Evolutionary conservation across 1,140 invertebrate genomes (phyloP).

Genomic region (Drosophila nannoptera): DNA sequence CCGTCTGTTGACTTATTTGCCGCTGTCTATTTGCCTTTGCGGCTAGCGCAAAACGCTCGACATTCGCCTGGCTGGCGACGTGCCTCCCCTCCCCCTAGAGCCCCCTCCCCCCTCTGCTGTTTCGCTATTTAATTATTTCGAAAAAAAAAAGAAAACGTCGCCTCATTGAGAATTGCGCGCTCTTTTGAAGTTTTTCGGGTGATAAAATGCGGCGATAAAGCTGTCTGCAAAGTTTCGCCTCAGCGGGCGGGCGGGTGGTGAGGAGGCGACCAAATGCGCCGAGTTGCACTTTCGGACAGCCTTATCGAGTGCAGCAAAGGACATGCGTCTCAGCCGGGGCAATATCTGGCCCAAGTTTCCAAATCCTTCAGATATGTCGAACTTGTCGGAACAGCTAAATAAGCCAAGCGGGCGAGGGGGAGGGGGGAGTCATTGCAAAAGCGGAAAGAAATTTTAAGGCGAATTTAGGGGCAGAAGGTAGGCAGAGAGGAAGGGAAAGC

Average conservation of each 20-base stretch:
- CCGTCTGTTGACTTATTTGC: slow-evolving; percentile 70
- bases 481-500: background rate
- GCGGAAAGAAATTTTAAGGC: no score
- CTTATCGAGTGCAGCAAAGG: slow-evolving; percentile 19
- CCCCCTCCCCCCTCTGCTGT: no score
- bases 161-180: slow-evolving; percentile 48
- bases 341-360: background rate
- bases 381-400: no score
- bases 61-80: no score
- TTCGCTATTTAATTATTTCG: slow-evolving; percentile 74
- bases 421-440: no score
- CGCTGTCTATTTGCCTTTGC: slow-evolving; percentile 14
- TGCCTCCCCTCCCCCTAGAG: no score
- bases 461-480: background rate
- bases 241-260: slow-evolving; percentile 18
- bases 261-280: slow-evolving; percentile 2
- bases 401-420: no score
- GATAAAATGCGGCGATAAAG: slow-evolving; percentile 75
- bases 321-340: slow-evolving; percentile 13
- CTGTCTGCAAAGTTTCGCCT: slow-evolving; percentile 71
- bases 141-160: slow-evolving; percentile 23
- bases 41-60: slow-evolving; percentile 8
- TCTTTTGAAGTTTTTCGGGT: slow-evolving; percentile 45
- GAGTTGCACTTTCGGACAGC: slow-evolving; percentile 19
- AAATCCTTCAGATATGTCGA: no score